Conservation (phyloP, 2,888 invertebrate species). For the Lycia hirtaria region DNA sequence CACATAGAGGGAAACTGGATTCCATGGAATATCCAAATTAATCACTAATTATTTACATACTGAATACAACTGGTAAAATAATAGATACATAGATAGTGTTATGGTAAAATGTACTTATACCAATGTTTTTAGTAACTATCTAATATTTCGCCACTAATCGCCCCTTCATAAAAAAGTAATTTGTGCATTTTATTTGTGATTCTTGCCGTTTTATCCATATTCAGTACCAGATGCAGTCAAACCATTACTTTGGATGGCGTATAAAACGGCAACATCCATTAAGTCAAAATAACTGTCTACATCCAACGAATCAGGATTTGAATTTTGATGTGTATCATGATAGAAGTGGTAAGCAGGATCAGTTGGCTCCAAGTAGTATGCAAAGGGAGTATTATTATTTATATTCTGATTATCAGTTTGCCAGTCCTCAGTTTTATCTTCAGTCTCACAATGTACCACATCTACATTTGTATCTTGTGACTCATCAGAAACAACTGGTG, state of each 20-base stretch:
- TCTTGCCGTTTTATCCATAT: slow-evolving; percentile 64
- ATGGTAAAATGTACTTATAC: slow-evolving; percentile 21
- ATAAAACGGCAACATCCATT: slow-evolving; percentile 89
- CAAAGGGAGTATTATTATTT: slow-evolving; percentile 45
- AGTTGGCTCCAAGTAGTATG: slow-evolving; percentile 16
- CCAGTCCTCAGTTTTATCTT: slow-evolving; percentile 21
- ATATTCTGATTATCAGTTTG: slow-evolving; percentile 20
- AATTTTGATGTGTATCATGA: slow-evolving; percentile 51
- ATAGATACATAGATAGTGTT: slow-evolving; percentile 17
- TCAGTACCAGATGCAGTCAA: slow-evolving; percentile 82
- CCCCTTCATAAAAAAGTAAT: slow-evolving; percentile 1
- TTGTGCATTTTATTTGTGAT: slow-evolving; percentile 20
- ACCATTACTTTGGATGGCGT: slow-evolving; percentile 90
- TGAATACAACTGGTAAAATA: slow-evolving; percentile 6
- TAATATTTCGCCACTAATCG: slow-evolving; percentile 3
- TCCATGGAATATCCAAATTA: too few relatives aligned
- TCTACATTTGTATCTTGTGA: slow-evolving; percentile 34
- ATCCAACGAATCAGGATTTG: slow-evolving; percentile 49
- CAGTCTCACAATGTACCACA: slow-evolving; percentile 45
- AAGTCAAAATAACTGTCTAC: slow-evolving; percentile 82
- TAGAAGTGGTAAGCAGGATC: slow-evolving; percentile 39
- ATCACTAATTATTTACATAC: too few relatives aligned
- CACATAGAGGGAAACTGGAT: slow-evolving; percentile 19
- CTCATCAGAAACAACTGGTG: slow-evolving; percentile 51
- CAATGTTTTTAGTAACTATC: background rate